A percentile compares a stretch with the other conserved stretches of the same genome.
Conservation (phyloP, 2,888 invertebrate species). For the Plebejus argus region DNA sequence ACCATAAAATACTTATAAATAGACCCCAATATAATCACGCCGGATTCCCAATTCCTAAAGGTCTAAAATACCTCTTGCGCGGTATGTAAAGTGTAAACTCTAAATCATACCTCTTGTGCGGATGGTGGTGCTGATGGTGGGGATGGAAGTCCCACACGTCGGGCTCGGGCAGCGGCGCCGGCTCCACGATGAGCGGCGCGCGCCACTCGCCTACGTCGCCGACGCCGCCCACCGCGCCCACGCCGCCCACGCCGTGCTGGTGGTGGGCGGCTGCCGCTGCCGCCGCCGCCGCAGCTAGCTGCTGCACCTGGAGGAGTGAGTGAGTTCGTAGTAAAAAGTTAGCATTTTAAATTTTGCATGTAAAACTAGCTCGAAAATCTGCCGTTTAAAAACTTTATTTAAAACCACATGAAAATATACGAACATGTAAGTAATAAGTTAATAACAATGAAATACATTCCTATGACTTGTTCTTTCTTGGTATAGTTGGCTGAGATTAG, state of each 20-base stretch:
- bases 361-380: too few relatives aligned
- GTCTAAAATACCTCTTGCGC: background rate
- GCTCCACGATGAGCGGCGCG: constrained; percentile 94
- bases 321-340: constrained; percentile 34
- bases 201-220: constrained; percentile 84
- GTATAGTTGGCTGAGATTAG: too few relatives aligned
- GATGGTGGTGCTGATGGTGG: constrained; percentile 62
- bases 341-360: background rate
- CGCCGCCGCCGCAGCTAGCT: constrained; percentile 89
- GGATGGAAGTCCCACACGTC: constrained; percentile 72
- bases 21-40: too few relatives aligned
- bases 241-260: constrained; percentile 84
- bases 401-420: too few relatives aligned
- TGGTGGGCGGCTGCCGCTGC: constrained; percentile 91
- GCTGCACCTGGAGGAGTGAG: constrained; percentile 84
- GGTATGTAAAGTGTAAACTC: background rate
- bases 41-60: too few relatives aligned
- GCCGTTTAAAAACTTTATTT: too few relatives aligned
- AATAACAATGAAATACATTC: too few relatives aligned
- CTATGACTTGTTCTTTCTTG: too few relatives aligned
- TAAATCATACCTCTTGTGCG: constrained; percentile 63
- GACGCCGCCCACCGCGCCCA: constrained; percentile 76
- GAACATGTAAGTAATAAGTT: too few relatives aligned
- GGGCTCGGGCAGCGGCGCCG: constrained; percentile 69
- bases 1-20: too few relatives aligned